These are phyloP conservation scores for Formicarius rufipectus DNA, from an alignment of 2,113 vertebrate species.

Conservation along the genomic window DNA sequence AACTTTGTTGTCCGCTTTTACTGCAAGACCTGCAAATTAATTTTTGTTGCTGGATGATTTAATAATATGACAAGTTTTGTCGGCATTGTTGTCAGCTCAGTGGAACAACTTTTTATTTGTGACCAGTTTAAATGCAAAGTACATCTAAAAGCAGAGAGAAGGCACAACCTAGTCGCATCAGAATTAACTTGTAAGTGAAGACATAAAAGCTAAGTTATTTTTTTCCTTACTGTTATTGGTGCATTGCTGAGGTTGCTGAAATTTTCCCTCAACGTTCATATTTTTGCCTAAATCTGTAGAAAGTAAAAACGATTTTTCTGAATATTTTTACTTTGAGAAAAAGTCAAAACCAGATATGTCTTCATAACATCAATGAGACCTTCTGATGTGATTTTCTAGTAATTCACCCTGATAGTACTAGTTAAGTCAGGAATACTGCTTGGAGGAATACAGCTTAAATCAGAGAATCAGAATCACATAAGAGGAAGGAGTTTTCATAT, in stretches of 20 bases:
- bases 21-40: not conserved
- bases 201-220: not conserved
- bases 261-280: not conserved
- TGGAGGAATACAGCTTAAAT: not conserved
- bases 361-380: not conserved
- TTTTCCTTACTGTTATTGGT: not conserved
- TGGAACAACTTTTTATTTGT: not conserved
- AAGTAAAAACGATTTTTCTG: not conserved
- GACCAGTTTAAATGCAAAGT: not conserved
- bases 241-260: not conserved
- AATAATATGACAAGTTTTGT: not conserved
- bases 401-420: not conserved
- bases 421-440: not conserved
- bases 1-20: not conserved
- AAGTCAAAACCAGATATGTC: not conserved
- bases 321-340: not conserved
- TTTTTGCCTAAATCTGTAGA: not conserved
- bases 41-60: not conserved
- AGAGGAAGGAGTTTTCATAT: not conserved
- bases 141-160: not conserved
- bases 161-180: not conserved
- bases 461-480: not conserved
- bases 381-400: not conserved
- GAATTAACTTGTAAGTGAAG: not conserved
- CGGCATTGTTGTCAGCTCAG: not conserved